Evolutionary conservation across 64 coral and sea anemone species (phyloP), one percentile per base, ranked within the genome.

Genomic region (Pachyseris speciosa): DNA sequence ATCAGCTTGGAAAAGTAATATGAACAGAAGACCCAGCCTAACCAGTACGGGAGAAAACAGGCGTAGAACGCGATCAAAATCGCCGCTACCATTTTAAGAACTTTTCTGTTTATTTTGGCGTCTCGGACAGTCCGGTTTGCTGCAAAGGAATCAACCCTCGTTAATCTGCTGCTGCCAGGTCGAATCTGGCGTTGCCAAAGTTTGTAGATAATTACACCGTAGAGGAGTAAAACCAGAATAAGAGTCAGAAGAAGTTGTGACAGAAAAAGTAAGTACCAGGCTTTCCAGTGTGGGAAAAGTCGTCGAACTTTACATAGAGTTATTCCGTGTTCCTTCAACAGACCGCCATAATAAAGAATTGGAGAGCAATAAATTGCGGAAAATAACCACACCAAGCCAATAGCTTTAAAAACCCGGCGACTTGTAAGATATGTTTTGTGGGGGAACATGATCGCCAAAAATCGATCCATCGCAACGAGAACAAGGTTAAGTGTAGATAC

Each of bases 391-490:
- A 80, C 64, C 74, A 69, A 10, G 49, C 10, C 42, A 64, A 80
- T 90, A 36, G 77, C 59, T 20, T 51, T 49, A 13, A 67, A 26
- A 0, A 61, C 58, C 38, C 30, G 64, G 9, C 58, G 44, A n/a
- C 38, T 49, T 30, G 87, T 90, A 29, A 90, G 49, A 19, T 67
- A 67, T 5, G 49, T 76, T 5, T 59, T 34, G 45, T 80, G 87
- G 22, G 87, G 87, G 16, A 64, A 90, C 29, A 90, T 49, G 1
- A 77, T 61, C 0, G 61, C 77, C 9, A 90, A 80, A 57, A 80
- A 90, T 48, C 87, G 87, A 90, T 90, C 87, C n/a, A 80, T 20
- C 2, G 87, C 87, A 49, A 90, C 28, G 17, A 76, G 73, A 50
- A 64, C 66, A 20, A 90, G 27, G 17, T 57, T 90, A 1, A 64